Conservation (phyloP, 2,888 invertebrate species). For the Drosophila ustulata region DNA sequence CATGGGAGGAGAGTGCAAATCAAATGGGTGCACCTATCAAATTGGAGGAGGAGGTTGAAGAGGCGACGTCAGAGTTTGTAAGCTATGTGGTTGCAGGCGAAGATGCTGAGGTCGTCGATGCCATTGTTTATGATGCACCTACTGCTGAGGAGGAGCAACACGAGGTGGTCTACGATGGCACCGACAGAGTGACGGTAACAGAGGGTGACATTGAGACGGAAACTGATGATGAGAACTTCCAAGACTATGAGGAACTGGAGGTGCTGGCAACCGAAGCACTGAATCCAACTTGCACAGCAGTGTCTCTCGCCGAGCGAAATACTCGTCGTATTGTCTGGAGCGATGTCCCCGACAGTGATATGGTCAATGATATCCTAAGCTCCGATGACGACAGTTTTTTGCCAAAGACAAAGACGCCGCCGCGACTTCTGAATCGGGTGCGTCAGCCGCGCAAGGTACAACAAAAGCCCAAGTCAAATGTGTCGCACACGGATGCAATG, state of each 20-base stretch:
- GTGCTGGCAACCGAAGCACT: slow-evolving; percentile 39
- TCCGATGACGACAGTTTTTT: slow-evolving; percentile 56
- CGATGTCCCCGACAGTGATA: slow-evolving; percentile 32
- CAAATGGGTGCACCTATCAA: slow-evolving; percentile 39
- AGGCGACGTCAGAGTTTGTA: slow-evolving; percentile 34
- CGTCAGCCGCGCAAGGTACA: slow-evolving; percentile 44
- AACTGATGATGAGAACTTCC: slow-evolving; percentile 61
- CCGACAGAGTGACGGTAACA: slow-evolving; percentile 31
- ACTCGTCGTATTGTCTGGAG: slow-evolving; percentile 18
- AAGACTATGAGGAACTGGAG: slow-evolving; percentile 62
- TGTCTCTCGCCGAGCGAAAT: not conserved
- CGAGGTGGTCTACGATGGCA: slow-evolving; percentile 36
- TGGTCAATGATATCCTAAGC: slow-evolving; percentile 39
- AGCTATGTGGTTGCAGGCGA: slow-evolving; percentile 60
- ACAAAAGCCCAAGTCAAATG: slow-evolving; percentile 18
- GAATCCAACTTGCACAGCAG: not conserved
- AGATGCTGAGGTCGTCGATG: slow-evolving; percentile 56
- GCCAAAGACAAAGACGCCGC: slow-evolving; percentile 30
- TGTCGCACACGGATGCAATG: not conserved
- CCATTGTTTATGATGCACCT: slow-evolving; percentile 48
- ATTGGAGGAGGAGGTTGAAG: slow-evolving; percentile 38
- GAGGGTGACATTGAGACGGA: slow-evolving; percentile 59
- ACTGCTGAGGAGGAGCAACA: slow-evolving; percentile 40
- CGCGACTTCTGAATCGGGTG: slow-evolving; percentile 37
- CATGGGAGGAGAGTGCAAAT: slow-evolving; percentile 60